These are phyloP conservation scores for Tokudaia muenninki DNA, from an alignment of 2,797 vertebrate genomes.

Conservation along the genomic window DNA sequence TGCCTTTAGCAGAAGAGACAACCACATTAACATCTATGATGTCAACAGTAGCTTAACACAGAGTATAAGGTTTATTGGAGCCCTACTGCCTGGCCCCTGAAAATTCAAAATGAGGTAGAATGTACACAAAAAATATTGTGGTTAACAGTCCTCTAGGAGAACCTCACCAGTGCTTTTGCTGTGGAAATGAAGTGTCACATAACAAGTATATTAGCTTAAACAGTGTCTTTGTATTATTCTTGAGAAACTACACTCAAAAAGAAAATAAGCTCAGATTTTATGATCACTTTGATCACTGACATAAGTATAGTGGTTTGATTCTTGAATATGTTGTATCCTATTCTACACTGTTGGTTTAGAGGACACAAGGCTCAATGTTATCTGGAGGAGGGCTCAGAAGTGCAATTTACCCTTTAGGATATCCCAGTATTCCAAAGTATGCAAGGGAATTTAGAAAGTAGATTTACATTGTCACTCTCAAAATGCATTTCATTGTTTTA, in stretches of 20 bases:
- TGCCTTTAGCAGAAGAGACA: slow-evolving; percentile 36
- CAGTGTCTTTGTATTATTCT: slow-evolving; percentile 26
- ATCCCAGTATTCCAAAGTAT: slow-evolving; percentile 34
- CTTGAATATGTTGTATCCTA: slow-evolving; percentile 9
- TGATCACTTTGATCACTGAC: slow-evolving; percentile 44
- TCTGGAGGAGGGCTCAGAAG: slow-evolving; percentile 58
- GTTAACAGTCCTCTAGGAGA: slow-evolving; percentile 66
- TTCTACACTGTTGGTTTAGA: slow-evolving; percentile 49
- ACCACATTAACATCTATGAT: not conserved
- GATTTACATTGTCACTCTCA: slow-evolving; percentile 38
- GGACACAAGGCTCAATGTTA: not conserved
- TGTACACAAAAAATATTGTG: slow-evolving; percentile 53
- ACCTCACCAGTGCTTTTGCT: not conserved
- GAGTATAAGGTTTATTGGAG: slow-evolving; percentile 4
- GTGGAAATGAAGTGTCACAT: not conserved
- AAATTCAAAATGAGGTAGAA: not conserved
- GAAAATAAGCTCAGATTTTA: not conserved
- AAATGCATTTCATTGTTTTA: slow-evolving; percentile 29
- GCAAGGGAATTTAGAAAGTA: slow-evolving; percentile 18
- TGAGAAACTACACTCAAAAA: slow-evolving; percentile 53
- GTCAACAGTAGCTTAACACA: slow-evolving; percentile 43
- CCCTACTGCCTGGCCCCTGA: too few species aligned
- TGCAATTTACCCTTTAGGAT: slow-evolving; percentile 15
- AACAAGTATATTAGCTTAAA: not conserved
- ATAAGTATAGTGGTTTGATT: not conserved